Evolutionary conservation across 2,797 vertebrate species (phyloP).

Genomic region (Eospalax fontanierii): DNA sequence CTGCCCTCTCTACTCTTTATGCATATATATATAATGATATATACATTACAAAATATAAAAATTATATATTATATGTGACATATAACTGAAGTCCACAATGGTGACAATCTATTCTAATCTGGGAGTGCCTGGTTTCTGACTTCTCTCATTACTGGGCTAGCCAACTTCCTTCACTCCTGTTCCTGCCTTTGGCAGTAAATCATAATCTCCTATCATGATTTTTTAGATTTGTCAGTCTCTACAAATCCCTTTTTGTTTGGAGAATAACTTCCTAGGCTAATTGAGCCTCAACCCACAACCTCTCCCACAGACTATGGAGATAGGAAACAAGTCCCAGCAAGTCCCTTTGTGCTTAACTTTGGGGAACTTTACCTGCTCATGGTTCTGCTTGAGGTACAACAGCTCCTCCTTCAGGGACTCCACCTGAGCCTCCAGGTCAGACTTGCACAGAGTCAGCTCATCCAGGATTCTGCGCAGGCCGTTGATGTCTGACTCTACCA

Average conservation of each 20-base stretch:
- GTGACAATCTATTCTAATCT: fast-evolving
- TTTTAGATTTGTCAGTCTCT: slow-evolving; percentile 54
- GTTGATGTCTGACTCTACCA: slow-evolving; percentile 95
- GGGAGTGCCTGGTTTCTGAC: neutral
- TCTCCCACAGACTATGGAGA: neutral
- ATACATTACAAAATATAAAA: too few species aligned
- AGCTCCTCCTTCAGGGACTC: slow-evolving; percentile 95
- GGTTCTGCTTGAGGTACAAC: slow-evolving; percentile 95
- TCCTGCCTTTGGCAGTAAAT: slow-evolving; percentile 11
- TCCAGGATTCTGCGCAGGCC: slow-evolving; percentile 95
- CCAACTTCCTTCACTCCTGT: neutral
- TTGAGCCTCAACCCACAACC: slow-evolving; percentile 5
- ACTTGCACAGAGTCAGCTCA: slow-evolving; percentile 93
- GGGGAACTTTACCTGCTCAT: slow-evolving; percentile 91
- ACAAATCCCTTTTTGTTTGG: slow-evolving; percentile 61
- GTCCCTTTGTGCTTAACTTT: neutral
- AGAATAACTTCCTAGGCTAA: neutral
- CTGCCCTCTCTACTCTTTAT: neutral
- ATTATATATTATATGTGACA: too few species aligned
- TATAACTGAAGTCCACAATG: neutral
- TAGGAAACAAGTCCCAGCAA: neutral
- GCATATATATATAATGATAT: too few species aligned
- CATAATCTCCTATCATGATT: neutral
- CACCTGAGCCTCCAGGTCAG: slow-evolving; percentile 96
- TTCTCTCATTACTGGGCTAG: neutral